A percentile compares a stretch with the other conserved stretches of the same genome.
phyloP scores from a whole-genome alignment of 2,797 vertebrate genomes.

The Cossypha niveicapilla region DNA sequence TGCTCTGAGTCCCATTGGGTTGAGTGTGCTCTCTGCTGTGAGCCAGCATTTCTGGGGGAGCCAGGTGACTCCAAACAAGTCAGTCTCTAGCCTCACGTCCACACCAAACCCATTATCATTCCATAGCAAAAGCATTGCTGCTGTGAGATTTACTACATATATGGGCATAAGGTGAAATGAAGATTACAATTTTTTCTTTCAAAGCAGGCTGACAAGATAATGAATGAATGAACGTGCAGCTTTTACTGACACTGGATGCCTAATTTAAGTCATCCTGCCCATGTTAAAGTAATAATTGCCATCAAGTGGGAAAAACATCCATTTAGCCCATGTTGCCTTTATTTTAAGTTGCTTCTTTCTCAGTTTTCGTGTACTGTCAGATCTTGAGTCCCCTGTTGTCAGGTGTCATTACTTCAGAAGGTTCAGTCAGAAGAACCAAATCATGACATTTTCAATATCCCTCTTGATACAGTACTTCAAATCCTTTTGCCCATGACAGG shows the following conservation, averaged over 20 bases:
- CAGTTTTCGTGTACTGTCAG: not conserved
- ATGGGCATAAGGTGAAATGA: not conserved
- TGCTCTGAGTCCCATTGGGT: not conserved
- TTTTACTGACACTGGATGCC: not conserved
- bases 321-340: not conserved
- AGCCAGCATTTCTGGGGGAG: not conserved
- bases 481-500: not conserved
- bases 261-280: not conserved
- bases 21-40: not conserved
- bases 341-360: not conserved
- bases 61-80: not conserved
- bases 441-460: not conserved
- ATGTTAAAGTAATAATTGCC: not conserved
- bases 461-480: constrained; percentile 27
- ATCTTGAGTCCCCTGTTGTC: not conserved
- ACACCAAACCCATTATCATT: not conserved
- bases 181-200: not conserved
- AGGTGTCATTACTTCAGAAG: constrained; percentile 10
- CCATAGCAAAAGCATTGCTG: not conserved
- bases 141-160: not conserved
- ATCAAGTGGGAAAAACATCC: not conserved
- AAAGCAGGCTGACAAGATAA: not conserved
- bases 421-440: not conserved
- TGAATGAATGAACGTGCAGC: not conserved
- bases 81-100: not conserved